Evolutionary conservation across 1,140 invertebrate genomes (phyloP), one percentile per base, ranked within the genome.

Genomic region (Semibalanus balanoides): DNA sequence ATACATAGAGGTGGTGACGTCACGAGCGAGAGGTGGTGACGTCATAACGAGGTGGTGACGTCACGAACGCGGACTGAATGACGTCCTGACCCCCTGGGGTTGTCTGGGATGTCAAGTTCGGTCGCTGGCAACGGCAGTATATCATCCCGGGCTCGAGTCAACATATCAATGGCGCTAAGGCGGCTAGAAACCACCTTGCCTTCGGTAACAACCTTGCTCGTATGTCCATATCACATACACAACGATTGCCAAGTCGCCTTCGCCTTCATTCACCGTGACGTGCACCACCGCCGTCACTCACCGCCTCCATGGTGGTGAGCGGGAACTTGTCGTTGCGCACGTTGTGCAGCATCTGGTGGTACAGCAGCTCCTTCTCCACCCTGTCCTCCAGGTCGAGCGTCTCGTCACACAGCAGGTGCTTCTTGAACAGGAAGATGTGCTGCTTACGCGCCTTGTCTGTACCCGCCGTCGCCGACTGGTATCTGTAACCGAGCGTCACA

Each of bases 341-440:
- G 81, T 92, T 91, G 81, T 96, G 93, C 73, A 97, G 85, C 40
- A 96, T 91, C 86, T 98, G 96, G 85, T 97, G 94, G 84, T 97
- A 97, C n/a, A 98, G 83, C 30, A 98, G 85, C 84, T 98, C 95
- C 83, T 97, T 96, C 84, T 98, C 96, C 0, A 97, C 93, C 0
- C 91, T 90, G 85, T 95, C 93, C 76, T 89, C 90, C 78, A 90
- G 85, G 84, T 93, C 93, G 83, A 94, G 90, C 82, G 88, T 96
- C 77, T 89, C 89, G 85, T 90, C 93, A 80, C 92, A 88, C 85
- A 97, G 96, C 74, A 98, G 84, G 81, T 97, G 94, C 86, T 98
- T 98, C 86, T 97, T 93, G 81, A 93, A 92, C 31, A 94, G 85
- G 82, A 94, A 91, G 31, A 82, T 76, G 43, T 78, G 43, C 64